Percentiles rank a stretch among this genome's conserved stretches.
Evolutionary conservation across 2,888 invertebrate species (phyloP).

Genomic region (Endomychus coccineus): DNA sequence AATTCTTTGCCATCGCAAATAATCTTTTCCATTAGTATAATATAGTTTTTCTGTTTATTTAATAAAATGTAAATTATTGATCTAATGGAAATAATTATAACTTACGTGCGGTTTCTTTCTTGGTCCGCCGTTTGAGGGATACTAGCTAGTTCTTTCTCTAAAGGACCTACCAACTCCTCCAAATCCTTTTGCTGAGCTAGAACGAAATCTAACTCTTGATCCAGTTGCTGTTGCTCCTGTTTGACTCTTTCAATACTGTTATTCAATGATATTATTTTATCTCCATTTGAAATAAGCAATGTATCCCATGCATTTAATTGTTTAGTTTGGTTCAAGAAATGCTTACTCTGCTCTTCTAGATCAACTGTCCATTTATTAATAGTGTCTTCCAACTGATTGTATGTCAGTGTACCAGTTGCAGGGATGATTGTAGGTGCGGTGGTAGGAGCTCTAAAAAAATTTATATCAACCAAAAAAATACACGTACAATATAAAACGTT

Average conservation of each 20-base stretch:
- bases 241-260: constrained; percentile 83
- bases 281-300: constrained; percentile 81
- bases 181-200: constrained; percentile 87
- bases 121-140: constrained; percentile 65
- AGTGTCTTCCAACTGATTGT: constrained; percentile 79
- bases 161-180: constrained; percentile 75
- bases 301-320: constrained; percentile 96
- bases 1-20: no score
- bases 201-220: constrained; percentile 91
- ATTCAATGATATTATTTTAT: constrained; percentile 84
- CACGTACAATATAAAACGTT: neutral
- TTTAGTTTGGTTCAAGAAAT: constrained; percentile 88
- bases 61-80: no score
- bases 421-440: constrained; percentile 32
- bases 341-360: constrained; percentile 85
- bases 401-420: constrained; percentile 58
- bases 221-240: constrained; percentile 79
- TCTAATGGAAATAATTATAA: constrained; percentile 14
- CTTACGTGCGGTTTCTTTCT: constrained; percentile 81
- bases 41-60: no score
- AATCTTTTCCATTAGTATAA: no score
- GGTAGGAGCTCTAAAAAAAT: constrained; percentile 35
- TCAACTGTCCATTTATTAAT: constrained; percentile 94
- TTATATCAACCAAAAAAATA: no score
- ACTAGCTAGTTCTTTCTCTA: constrained; percentile 72